phyloP scores from a whole-genome alignment of 2,888 invertebrate species.

The Heliconius aoede region DNA sequence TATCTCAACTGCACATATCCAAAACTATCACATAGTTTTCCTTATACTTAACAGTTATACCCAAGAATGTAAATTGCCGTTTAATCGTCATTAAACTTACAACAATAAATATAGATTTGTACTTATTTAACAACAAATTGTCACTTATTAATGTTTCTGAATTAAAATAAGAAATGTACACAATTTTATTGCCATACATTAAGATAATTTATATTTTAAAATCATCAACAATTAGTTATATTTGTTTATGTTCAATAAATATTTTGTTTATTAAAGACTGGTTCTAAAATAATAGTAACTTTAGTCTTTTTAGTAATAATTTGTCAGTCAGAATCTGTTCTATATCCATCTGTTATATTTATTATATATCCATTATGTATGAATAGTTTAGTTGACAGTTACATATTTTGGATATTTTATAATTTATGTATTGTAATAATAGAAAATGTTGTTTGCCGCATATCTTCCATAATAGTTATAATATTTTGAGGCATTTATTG shows the following conservation, averaged over 20 bases:
- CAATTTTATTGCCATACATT: background rate
- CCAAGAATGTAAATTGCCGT: background rate
- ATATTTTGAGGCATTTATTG: constrained; percentile 39
- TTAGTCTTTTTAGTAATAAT: background rate
- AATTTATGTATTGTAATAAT: constrained; percentile 24
- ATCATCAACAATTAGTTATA: constrained; percentile 20
- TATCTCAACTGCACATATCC: constrained; percentile 5
- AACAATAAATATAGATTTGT: background rate
- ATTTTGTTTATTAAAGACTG: constrained; percentile 3
- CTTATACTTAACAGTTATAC: background rate
- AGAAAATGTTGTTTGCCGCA: constrained; percentile 23
- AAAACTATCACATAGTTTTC: constrained; percentile 4
- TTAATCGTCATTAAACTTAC: background rate
- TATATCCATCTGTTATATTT: background rate
- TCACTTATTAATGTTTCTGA: background rate
- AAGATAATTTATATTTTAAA: constrained; percentile 2
- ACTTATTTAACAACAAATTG: background rate
- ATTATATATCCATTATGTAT: constrained; percentile 8
- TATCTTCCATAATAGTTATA: constrained; percentile 40
- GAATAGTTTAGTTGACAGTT: constrained; percentile 24
- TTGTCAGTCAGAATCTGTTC: background rate
- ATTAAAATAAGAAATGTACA: background rate
- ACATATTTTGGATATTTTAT: constrained; percentile 23
- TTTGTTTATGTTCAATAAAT: background rate
- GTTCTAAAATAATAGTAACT: background rate